Evolutionary conservation across 2,113 vertebrate genomes (phyloP).

Genomic region (Antechinus flavipes): DNA sequence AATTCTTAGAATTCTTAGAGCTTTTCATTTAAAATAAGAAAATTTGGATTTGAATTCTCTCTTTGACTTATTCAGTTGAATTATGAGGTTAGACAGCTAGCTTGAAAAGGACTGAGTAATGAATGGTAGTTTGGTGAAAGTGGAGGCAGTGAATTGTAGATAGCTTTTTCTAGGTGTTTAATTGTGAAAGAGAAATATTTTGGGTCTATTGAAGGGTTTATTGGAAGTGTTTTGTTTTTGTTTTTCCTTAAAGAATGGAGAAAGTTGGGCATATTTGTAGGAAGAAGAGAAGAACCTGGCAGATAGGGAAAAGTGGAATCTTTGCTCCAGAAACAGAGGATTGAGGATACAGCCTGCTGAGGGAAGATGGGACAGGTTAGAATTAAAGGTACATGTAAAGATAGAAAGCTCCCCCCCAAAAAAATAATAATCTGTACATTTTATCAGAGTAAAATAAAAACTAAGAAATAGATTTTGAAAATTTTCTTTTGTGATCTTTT

Average conservation of each 20-base stretch:
- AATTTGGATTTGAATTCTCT: not conserved
- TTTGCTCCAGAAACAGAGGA: not conserved
- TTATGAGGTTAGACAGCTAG: not conserved
- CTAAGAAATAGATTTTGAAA: not conserved
- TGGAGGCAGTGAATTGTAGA: not conserved
- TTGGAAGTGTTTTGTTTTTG: not conserved
- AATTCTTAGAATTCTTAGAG: not conserved
- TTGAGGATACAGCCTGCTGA: not conserved
- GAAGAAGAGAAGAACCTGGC: not conserved
- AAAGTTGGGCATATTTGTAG: not conserved
- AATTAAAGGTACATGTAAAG: not conserved
- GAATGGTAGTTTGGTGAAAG: not conserved
- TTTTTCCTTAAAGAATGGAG: not conserved
- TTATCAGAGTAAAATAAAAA: not conserved
- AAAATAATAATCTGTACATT: not conserved
- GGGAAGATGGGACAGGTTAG: not conserved
- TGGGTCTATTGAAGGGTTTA: not conserved
- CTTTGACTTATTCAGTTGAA: not conserved
- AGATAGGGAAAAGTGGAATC: not conserved
- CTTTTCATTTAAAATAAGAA: not conserved
- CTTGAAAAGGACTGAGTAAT: not conserved
- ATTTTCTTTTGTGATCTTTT: not conserved
- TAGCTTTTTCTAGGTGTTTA: not conserved
- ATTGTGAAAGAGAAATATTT: too few relatives aligned
- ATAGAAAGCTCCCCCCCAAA: too few relatives aligned